Evolutionary conservation across 2,113 vertebrate genomes (phyloP).

Genomic region (Gavialis gangeticus): DNA sequence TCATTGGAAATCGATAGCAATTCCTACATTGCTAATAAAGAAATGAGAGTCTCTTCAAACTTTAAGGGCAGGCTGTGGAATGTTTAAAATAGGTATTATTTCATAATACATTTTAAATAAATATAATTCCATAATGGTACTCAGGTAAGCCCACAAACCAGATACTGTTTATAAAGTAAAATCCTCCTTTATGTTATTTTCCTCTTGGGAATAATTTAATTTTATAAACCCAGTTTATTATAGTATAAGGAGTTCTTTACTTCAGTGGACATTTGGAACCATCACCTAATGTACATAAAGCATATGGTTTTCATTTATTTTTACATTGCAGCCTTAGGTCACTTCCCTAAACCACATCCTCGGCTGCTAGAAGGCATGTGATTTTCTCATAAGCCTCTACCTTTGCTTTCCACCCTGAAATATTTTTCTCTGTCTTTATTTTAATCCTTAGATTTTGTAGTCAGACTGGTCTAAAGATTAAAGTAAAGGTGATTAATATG

Average conservation of each 20-base stretch:
- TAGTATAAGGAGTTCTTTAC: slow-evolving; percentile 27
- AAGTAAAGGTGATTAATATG: not conserved
- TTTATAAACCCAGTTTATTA: slow-evolving; percentile 36
- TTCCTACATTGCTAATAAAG: not conserved
- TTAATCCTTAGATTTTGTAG: not conserved
- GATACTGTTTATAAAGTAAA: not conserved
- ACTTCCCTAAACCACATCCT: not conserved
- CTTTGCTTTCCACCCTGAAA: not conserved
- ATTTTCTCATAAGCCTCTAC: not conserved
- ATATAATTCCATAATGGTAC: not conserved
- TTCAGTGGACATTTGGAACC: slow-evolving; percentile 28
- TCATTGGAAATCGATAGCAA: not conserved
- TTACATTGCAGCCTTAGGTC: not conserved
- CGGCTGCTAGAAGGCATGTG: not conserved
- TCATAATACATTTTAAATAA: slow-evolving; percentile 20
- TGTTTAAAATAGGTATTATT: slow-evolving; percentile 33
- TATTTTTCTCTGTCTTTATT: not conserved
- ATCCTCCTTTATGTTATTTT: slow-evolving; percentile 22
- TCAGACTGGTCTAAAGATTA: not conserved
- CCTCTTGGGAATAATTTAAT: slow-evolving; percentile 40
- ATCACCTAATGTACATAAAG: not conserved
- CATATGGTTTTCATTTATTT: slow-evolving; percentile 3
- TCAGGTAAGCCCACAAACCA: slow-evolving; percentile 2
- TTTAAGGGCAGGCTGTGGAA: not conserved
- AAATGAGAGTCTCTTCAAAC: slow-evolving; percentile 2